phyloP scores from a whole-genome alignment of 2,888 invertebrate genomes.

The Lydus trimaculatus region DNA sequence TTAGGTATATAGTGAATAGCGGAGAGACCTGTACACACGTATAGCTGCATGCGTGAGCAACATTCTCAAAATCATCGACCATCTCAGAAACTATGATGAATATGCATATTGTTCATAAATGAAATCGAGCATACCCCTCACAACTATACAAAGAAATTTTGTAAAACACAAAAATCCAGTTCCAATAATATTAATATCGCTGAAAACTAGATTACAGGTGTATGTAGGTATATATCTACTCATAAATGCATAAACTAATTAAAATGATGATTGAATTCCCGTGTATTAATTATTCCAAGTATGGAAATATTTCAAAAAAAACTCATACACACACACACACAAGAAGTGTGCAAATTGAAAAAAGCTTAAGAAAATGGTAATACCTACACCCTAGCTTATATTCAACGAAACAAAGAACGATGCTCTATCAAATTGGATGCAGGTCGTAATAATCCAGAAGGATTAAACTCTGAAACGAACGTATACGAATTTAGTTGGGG shows the following conservation, averaged over 20 bases:
- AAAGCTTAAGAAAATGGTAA: neutral
- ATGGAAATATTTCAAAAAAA: neutral
- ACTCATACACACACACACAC: neutral
- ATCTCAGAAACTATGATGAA: slow-evolving; percentile 32
- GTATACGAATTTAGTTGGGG: slow-evolving; percentile 39
- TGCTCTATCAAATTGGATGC: slow-evolving; percentile 46
- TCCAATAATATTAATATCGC: slow-evolving; percentile 19
- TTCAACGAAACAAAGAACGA: slow-evolving; percentile 22
- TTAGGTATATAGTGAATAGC: slow-evolving; percentile 14
- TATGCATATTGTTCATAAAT: slow-evolving; percentile 35
- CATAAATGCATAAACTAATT: slow-evolving; percentile 45
- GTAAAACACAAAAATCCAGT: neutral
- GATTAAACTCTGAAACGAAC: slow-evolving; percentile 46
- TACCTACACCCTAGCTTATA: neutral
- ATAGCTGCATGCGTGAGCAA: slow-evolving; percentile 51
- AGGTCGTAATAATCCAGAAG: slow-evolving; percentile 46
- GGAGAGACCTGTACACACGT: slow-evolving; percentile 39
- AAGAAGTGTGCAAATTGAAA: neutral
- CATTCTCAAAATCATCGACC: slow-evolving; percentile 47
- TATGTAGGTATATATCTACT: slow-evolving; percentile 11
- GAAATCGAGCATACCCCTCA: slow-evolving; percentile 20
- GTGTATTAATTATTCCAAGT: neutral
- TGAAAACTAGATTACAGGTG: neutral
- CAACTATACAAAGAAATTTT: slow-evolving; percentile 22
- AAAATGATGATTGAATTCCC: slow-evolving; percentile 40